A percentile compares a stretch with the other conserved stretches of the same genome.
Conservation (phyloP, 2,797 vertebrate genomes). For the Vultur gryphus region DNA sequence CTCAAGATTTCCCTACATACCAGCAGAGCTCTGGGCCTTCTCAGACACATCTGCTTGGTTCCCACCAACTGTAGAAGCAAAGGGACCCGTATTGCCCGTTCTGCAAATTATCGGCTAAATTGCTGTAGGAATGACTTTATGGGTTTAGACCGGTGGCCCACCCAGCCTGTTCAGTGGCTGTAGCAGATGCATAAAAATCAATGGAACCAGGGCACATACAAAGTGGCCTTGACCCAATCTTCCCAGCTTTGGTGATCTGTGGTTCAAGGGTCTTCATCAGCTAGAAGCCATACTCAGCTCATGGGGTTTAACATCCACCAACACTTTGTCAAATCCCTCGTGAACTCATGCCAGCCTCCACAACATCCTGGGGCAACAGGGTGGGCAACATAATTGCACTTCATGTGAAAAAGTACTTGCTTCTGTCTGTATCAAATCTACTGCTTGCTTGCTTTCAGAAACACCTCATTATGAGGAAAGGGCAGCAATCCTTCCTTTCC, state of each 20-base stretch:
- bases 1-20: neutral
- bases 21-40: neutral
- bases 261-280: neutral
- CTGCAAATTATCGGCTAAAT: neutral
- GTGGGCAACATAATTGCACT: neutral
- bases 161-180: neutral
- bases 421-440: neutral
- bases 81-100: neutral
- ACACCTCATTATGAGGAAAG: neutral
- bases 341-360: neutral
- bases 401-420: neutral
- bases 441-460: neutral
- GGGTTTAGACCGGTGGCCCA: neutral
- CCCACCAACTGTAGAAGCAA: neutral
- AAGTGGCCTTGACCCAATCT: neutral
- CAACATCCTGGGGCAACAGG: neutral
- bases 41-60: neutral
- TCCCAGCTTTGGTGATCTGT: neutral
- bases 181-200: neutral
- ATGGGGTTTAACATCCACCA: neutral
- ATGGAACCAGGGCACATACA: fast-evolving
- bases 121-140: neutral
- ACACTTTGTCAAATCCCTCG: neutral
- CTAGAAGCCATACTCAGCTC: neutral
- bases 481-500: neutral